Percentiles rank a stretch among this genome's conserved stretches.
phyloP scores from a whole-genome alignment of 2,113 vertebrate genomes.

The Grantiella picta region DNA sequence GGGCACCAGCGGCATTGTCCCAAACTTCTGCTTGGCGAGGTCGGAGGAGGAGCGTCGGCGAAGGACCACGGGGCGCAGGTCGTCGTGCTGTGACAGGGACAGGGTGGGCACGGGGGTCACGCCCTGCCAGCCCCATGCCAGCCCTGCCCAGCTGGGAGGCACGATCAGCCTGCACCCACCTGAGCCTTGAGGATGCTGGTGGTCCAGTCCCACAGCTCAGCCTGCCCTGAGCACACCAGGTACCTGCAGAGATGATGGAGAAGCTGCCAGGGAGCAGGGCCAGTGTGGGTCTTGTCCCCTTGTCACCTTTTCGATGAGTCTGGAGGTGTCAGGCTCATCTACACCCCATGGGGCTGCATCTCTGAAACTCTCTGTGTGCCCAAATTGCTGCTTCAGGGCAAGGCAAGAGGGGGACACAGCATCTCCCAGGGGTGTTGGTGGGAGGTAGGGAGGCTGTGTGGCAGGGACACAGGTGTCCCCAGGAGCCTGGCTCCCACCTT shows the following conservation, averaged over 20 bases:
- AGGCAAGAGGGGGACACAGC: not conserved
- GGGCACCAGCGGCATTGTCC: constrained; percentile 93
- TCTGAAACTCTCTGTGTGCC: not conserved
- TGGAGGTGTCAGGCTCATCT: not conserved
- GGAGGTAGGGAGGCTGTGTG: not conserved
- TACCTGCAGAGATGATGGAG: constrained; percentile 71
- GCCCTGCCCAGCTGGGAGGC: not conserved
- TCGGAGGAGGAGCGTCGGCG: constrained; percentile 89
- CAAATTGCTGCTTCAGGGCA: not conserved
- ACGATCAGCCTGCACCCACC: constrained; percentile 59
- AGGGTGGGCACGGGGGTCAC: not conserved
- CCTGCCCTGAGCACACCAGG: constrained; percentile 82
- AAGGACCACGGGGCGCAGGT: constrained; percentile 81
- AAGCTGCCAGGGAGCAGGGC: not conserved
- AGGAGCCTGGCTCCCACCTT: not conserved
- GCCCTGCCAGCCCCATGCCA: not conserved
- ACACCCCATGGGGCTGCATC: not conserved
- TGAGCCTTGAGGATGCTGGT: constrained; percentile 92
- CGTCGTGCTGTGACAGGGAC: constrained; percentile 75
- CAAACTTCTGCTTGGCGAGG: constrained; percentile 92
- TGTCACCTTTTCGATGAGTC: not conserved
- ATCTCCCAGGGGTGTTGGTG: not conserved
- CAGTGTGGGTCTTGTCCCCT: accelerated
- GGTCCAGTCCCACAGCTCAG: constrained; percentile 96
- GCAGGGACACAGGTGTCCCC: not conserved